Percentiles rank a stretch among this genome's conserved stretches.
Evolutionary conservation across 2,797 vertebrate genomes (phyloP).

Genomic region (Pantherophis vulpinus): DNA sequence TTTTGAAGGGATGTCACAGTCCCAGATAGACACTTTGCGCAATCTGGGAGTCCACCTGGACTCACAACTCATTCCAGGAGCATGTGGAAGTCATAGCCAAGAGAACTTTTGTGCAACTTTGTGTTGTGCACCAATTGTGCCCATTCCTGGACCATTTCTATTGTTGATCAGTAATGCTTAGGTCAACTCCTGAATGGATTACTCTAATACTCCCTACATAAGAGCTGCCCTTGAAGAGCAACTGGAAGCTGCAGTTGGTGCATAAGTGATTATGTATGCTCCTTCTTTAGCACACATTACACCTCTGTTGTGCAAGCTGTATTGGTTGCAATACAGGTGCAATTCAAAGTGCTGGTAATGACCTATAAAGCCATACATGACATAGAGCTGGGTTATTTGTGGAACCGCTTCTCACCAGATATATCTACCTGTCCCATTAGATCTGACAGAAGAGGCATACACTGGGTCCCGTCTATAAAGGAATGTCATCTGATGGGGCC

Average conservation of each 20-base stretch:
- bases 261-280: background rate
- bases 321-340: background rate
- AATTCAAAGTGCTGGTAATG: background rate
- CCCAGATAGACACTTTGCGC: background rate
- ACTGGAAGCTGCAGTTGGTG: background rate
- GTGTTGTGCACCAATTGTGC: background rate
- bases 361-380: background rate
- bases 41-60: background rate
- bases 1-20: background rate
- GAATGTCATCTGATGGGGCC: background rate
- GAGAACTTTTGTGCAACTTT: background rate
- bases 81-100: background rate
- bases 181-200: background rate
- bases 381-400: background rate
- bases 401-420: background rate
- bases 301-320: background rate
- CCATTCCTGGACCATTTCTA: background rate
- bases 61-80: background rate
- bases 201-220: background rate
- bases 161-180: background rate
- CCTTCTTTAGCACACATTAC: background rate
- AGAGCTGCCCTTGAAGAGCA: background rate
- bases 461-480: background rate
- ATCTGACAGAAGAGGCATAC: background rate
- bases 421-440: background rate